A percentile compares a stretch with the other conserved stretches of the same genome.
Evolutionary conservation across 2,888 invertebrate genomes (phyloP).

Genomic region (Nowickia ferox): DNA sequence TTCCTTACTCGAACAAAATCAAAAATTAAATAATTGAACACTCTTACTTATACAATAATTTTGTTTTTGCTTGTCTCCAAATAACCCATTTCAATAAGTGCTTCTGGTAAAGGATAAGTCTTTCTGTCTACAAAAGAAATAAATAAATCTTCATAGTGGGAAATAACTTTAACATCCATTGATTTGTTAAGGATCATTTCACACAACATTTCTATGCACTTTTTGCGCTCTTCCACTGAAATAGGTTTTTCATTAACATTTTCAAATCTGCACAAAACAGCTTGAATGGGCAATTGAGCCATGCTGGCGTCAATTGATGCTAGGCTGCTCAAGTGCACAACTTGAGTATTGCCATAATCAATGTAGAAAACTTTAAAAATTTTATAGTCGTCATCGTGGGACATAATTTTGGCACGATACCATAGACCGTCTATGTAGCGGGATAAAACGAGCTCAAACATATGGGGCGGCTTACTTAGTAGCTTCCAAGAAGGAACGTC

Average conservation of each 20-base stretch:
- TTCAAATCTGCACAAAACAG: conserved; percentile 76
- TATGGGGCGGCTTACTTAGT: conserved; percentile 74
- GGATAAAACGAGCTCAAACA: conserved; percentile 79
- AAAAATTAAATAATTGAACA: too few relatives aligned
- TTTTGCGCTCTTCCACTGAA: conserved; percentile 68
- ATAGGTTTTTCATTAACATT: conserved; percentile 66
- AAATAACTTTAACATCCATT: conserved; percentile 73
- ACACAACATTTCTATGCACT: conserved; percentile 71
- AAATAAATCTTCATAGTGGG: conserved; percentile 75
- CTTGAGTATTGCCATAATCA: conserved; percentile 80
- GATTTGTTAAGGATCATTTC: conserved; percentile 74
- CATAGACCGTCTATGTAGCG: conserved; percentile 77
- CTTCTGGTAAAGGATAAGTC: conserved; percentile 33
- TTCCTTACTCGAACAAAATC: too few relatives aligned
- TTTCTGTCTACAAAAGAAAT: conserved; percentile 72
- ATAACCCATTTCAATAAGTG: conserved; percentile 55
- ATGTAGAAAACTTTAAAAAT: conserved; percentile 79
- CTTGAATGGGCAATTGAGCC: conserved; percentile 77
- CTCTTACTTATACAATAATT: not conserved
- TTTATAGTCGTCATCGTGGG: conserved; percentile 74
- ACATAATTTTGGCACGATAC: conserved; percentile 81
- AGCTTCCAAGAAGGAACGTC: conserved; percentile 75
- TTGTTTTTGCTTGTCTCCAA: conserved; percentile 19
- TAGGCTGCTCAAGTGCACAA: conserved; percentile 75
- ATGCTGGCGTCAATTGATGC: conserved; percentile 76